phyloP scores from a whole-genome alignment of 92 coral and sea anemone genomes.

The Heliopora coerulea region DNA sequence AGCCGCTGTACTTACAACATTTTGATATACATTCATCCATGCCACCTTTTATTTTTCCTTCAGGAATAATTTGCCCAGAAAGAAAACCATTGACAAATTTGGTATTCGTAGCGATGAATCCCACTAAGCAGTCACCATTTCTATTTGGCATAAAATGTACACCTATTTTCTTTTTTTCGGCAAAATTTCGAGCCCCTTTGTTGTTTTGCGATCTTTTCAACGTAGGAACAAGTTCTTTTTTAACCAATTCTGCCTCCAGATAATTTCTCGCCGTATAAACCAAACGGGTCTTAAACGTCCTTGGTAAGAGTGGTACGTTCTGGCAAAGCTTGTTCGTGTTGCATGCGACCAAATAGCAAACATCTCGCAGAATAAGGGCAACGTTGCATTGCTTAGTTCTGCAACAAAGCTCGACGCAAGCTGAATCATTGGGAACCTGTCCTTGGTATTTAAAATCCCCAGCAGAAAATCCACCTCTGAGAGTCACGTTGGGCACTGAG shows the following conservation, averaged over 20 bases:
- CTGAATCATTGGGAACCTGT: constrained; percentile 51
- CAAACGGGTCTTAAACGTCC: constrained; percentile 5
- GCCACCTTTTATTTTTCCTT: constrained; percentile 17
- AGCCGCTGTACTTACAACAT: constrained; percentile 64
- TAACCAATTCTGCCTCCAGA: constrained; percentile 19
- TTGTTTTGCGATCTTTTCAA: background rate
- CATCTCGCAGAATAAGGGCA: constrained; percentile 69
- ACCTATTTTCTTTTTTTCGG: background rate
- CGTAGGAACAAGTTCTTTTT: constrained; percentile 28
- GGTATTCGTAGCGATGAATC: constrained; percentile 11
- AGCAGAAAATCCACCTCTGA: constrained; percentile 84
- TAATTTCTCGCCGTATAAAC: constrained; percentile 24
- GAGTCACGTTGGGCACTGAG: constrained; percentile 60
- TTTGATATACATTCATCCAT: constrained; percentile 25
- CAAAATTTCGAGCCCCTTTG: background rate
- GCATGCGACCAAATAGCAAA: constrained; percentile 77
- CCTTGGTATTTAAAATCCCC: constrained; percentile 82
- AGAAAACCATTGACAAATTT: constrained; percentile 24
- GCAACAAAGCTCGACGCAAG: constrained; percentile 77
- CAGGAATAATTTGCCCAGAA: constrained; percentile 1
- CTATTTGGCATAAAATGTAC: background rate
- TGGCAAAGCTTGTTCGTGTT: constrained; percentile 62
- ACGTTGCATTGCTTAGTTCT: constrained; percentile 57
- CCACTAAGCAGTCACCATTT: background rate
- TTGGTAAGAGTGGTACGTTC: constrained; percentile 54